These are phyloP conservation scores for Hydrotaea cyrtoneurina DNA, from an alignment of 2,888 invertebrate genomes.

Conservation along the genomic window DNA sequence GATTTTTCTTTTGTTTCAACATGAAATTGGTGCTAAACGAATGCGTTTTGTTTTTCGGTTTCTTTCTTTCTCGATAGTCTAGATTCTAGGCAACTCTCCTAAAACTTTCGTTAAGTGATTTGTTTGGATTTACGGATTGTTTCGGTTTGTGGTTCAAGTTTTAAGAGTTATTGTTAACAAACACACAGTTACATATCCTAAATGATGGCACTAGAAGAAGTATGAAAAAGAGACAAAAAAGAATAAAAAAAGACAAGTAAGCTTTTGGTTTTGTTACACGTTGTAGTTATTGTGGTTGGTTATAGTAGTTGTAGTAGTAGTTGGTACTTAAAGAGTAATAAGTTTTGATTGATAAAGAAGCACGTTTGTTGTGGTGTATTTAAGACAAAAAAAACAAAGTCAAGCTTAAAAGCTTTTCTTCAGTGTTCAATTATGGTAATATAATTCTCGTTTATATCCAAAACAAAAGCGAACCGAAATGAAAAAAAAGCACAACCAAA, in stretches of 20 bases:
- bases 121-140: conserved; percentile 55
- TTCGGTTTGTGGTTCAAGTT: conserved; percentile 76
- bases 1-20: conserved; percentile 37
- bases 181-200: conserved; percentile 80
- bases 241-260: conserved; percentile 65
- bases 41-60: conserved; percentile 46
- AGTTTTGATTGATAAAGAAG: background rate
- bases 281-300: conserved; percentile 16
- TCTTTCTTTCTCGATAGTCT: conserved; percentile 55
- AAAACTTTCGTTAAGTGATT: conserved; percentile 48
- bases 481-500: conserved; percentile 65
- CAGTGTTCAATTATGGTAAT: conserved; percentile 49
- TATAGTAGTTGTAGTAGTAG: conserved; percentile 16
- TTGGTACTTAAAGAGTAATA: background rate
- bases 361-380: conserved; percentile 28
- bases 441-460: conserved; percentile 13
- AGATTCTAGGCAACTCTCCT: conserved; percentile 47
- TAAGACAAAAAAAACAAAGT: conserved; percentile 25
- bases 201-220: conserved; percentile 81
- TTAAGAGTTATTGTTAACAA: conserved; percentile 71
- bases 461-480: conserved; percentile 60
- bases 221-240: conserved; percentile 74
- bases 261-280: conserved; percentile 51
- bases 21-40: conserved; percentile 52
- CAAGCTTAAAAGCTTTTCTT: conserved; percentile 62